Evolutionary conservation across 2,113 vertebrate species (phyloP), one percentile per base, ranked within the genome.

Genomic region (Rousettus leschenaultii): DNA sequence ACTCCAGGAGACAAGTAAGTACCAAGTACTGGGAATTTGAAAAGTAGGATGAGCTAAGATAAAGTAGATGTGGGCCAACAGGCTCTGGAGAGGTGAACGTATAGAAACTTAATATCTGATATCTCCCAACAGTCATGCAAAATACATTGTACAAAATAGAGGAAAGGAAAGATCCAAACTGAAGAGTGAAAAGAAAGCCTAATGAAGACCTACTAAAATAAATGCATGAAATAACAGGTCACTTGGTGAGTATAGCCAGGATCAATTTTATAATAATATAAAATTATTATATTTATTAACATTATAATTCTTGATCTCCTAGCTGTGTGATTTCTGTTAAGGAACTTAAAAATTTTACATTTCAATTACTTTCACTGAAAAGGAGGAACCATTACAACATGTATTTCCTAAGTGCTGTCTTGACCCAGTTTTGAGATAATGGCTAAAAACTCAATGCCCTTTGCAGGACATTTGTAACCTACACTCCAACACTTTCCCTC

Each of bases 301-400:
- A n/a, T n/a, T n/a, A n/a, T n/a, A n/a, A n/a, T n/a, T 24, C 19
- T 0, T 33, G 8, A 30, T 26, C 28, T 12, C 21, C 22, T 43
- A 57, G 40, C 26, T 53, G 2, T 84, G 30, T 53, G 38, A 78
- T 1, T 61, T 86, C 24, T 30, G 30, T 61, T 71, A 68, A 79
- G n/a, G 48, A 71, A 83, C 11, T 94, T 74, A 92, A 38, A 5
- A 12, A 6, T 19, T 73, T 24, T 51, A 45, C 3, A 53, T 51
- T 83, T 95, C 33, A 87, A 14, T 63, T 86, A 80, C 22, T 89
- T 77, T 82, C 75, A 61, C 35, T 53, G 26, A 21, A 75, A 79
- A 85, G 33, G 30, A 65, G 21, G 6, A 73, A 30, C 2, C 19
- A 48, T 26, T 30, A 57, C 33, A 65, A 7, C 3, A 65, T 88